Evolutionary conservation across 2,113 vertebrate species (phyloP), one percentile per base, ranked within the genome.

Genomic region (Dromas ardeola): DNA sequence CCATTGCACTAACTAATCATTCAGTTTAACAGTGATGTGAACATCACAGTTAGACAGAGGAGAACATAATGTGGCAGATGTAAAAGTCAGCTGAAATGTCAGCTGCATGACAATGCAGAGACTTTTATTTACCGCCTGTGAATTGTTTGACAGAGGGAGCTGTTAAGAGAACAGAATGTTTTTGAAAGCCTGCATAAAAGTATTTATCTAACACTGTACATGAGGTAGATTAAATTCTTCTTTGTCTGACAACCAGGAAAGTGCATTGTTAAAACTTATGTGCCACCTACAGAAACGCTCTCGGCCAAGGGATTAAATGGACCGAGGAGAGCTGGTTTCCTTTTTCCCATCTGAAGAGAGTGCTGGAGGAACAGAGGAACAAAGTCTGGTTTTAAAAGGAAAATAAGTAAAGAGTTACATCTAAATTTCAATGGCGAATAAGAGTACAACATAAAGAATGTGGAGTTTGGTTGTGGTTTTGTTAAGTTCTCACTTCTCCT

Each of bases 11-110:
- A 58, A 62, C 14, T 87, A 34, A 86, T 81, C 45, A 73, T 50
- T 73, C 55, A 74, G 61, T 96, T 96, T 96, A 85, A 61, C 80
- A 84, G 55, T 18, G 14, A 94, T 70, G 36, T 69, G 65, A 95
- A 40, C 53, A 67, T 73, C 65, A 45, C 3, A 3, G 47, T 65
- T 79, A 95, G 91, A 90, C 16, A 85, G n/a, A 91, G 47, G 27
- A 93, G 38, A 92, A 59, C 15, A 34, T 43, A 89, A 49, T 29
- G 12, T 42, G 49, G 12, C 25, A 91, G 43, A 84, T 80, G 53
- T 81, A 77, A 86, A 91, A 78, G 56, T 61, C 59, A 66, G 21
- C 13, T 62, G 70, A 85, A 86, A 72, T 29, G 7, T 32, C 59
- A 55, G 34, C 27, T 5, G 3, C 36, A 36, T 3, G 2, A 36